Evolutionary conservation across 2,797 vertebrate species (phyloP), one percentile per base, ranked within the genome.

Genomic region (Halcyon chelicuti): DNA sequence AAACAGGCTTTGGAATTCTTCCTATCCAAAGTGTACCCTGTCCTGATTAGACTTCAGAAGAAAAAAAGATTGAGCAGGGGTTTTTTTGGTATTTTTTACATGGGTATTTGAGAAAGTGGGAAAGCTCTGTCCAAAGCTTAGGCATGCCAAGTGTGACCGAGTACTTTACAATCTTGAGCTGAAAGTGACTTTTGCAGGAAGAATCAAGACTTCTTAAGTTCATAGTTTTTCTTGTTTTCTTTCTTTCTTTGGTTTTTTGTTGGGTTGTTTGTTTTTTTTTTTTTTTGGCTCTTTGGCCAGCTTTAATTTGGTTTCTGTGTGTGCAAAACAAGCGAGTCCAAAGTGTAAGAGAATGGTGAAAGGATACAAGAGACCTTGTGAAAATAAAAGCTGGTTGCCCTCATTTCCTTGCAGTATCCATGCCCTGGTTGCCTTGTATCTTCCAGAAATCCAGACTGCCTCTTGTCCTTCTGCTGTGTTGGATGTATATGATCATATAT

Each of bases 21-120:
- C 88, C 88, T 90, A 86, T 93, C 90, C 88, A 54, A 93, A 90
- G 82, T 16, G 10, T 67, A 66, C 90, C 71, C 74, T 28, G 86
- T 86, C 73, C 67, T 93, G 93, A 95, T 97, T 93, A 95, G 80
- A 89, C 94, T 96, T 96, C 90, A 94, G 86, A 96, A 94, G 93
- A 39, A 90, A 54, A 54, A 85, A 93, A 90, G 92, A 95, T 94
- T 84, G 94, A 49, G 60, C 42, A 86, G 78, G 84, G n/a, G 29
- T 18, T 21, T 54, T 19, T 54, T 54, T 12, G 37, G 37, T 4
- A 5, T 31, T 49, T 66, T 80, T 49, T 63, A 35, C 1, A 18
- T 40, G 2, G 8, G 67, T 76, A 52, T 88, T 70, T 81, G 73
- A 90, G 73, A 67, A 93, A 94, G 15, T 46, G 23, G 57, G 39